These are phyloP conservation scores for Xenopus laevis DNA, from an alignment of 2,113 vertebrate genomes.

Conservation along the genomic window DNA sequence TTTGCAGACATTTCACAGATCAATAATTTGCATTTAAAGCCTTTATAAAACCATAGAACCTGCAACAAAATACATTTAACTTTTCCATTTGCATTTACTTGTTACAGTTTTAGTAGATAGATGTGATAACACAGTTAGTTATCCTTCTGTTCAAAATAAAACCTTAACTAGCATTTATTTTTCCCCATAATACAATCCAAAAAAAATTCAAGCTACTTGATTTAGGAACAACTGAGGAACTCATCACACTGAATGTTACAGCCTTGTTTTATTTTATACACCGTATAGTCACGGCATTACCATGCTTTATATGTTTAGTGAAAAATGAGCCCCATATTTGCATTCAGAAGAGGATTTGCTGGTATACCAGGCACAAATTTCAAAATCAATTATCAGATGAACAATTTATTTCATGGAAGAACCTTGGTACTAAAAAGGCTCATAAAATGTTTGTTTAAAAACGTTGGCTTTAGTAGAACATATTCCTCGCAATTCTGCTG, in stretches of 20 bases:
- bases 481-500: slow-evolving; percentile 8
- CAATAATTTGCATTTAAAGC: too few species aligned
- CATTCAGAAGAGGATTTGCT: not conserved
- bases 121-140: not conserved
- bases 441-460: slow-evolving; percentile 28
- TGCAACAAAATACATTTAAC: not conserved
- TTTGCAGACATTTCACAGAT: too few species aligned
- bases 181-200: not conserved
- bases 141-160: not conserved
- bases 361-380: not conserved
- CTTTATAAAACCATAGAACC: too few species aligned
- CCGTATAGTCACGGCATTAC: not conserved
- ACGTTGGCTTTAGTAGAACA: slow-evolving; percentile 15
- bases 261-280: not conserved
- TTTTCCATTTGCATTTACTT: not conserved
- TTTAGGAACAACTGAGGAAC: too few species aligned
- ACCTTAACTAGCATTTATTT: not conserved
- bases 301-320: not conserved
- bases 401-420: slow-evolving; percentile 6
- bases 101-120: not conserved
- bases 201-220: not conserved
- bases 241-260: not conserved
- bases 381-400: slow-evolving; percentile 28
- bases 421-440: slow-evolving; percentile 6
- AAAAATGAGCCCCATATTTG: not conserved